Evolutionary conservation across 2,113 vertebrate species (phyloP), one percentile per base, ranked within the genome.

Genomic region (Ageneiosus marmoratus): DNA sequence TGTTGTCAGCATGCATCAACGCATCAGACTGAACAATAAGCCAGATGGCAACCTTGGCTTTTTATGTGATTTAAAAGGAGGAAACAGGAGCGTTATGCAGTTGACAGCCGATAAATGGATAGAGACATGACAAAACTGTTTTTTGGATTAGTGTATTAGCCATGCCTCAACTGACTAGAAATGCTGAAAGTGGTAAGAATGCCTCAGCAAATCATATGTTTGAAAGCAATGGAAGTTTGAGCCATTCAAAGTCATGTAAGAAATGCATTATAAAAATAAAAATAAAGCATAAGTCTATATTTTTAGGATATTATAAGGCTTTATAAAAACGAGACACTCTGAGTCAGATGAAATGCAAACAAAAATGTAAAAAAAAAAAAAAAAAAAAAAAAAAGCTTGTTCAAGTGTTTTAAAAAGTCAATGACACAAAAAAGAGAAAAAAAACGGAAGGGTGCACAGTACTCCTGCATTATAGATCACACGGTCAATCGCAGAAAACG

Each of bases 21-120:
- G 51, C 24, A 72, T 70, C 53, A 73, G 51, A 58, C 24, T 32
- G 53, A 81, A 81, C 80, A 81, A 74, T 74, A 81, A 72, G 37
- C 55, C 80, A 74, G 80, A 81, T 81, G 67, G 53, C 67, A 81
- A 70, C 51, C 51, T 48, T 81, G 70, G 37, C 10, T 63, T 73
- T 81, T 74, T 18, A 60, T 74, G 27, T 1, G 18, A 62, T 32
- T 58, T 62, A 12, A 46, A 77, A 55, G 27, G 62, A 65, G 55
- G 56, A 79, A 60, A 69, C 53, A 60, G 11, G 15, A 72, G 24
- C 60, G 27, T 63, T 75, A 9, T 50, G 24, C 55, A 51, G 53
- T n/a, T 83, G 67, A 77, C 79, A 63, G 51, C 69, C 58, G 29
- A 65, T 72, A 83, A 83, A 83, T 77, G 44, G 53, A 37, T 37